Conservation (phyloP, 2,888 invertebrate genomes). For the Acanthosepion esculentum region DNA sequence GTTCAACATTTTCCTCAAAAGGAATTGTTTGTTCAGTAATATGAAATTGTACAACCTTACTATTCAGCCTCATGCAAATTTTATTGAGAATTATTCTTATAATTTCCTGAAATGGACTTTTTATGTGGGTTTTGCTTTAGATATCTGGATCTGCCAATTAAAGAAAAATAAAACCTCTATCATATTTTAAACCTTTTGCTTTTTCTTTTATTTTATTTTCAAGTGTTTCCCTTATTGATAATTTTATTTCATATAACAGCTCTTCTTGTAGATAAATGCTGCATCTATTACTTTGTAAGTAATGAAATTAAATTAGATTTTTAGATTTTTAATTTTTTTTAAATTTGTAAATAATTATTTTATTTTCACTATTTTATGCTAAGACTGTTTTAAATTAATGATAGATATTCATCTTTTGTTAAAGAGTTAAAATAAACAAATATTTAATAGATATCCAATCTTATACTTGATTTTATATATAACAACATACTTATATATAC, state of each 20-base stretch:
- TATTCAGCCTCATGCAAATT: too few species aligned
- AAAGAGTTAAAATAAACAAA: neutral
- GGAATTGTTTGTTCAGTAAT: too few species aligned
- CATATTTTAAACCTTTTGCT: neutral
- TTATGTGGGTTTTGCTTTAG: neutral
- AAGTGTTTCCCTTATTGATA: constrained; percentile 1
- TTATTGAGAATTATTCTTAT: neutral
- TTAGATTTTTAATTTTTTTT: neutral
- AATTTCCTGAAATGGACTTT: neutral
- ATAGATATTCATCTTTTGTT: neutral
- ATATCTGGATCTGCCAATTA: neutral
- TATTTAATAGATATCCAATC: neutral
- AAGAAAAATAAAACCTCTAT: neutral
- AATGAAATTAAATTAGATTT: neutral
- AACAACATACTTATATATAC: neutral
- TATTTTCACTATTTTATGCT: neutral
- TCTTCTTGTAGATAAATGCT: neutral
- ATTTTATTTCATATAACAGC: neutral
- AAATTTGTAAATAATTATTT: too few species aligned
- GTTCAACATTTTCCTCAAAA: too few species aligned
- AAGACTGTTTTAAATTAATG: neutral
- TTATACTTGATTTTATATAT: neutral
- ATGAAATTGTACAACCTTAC: too few species aligned
- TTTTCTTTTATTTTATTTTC: neutral
- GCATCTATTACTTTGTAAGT: neutral